Evolutionary conservation across 1,140 invertebrate genomes (phyloP).

Genomic region (Steinernema khuongi): DNA sequence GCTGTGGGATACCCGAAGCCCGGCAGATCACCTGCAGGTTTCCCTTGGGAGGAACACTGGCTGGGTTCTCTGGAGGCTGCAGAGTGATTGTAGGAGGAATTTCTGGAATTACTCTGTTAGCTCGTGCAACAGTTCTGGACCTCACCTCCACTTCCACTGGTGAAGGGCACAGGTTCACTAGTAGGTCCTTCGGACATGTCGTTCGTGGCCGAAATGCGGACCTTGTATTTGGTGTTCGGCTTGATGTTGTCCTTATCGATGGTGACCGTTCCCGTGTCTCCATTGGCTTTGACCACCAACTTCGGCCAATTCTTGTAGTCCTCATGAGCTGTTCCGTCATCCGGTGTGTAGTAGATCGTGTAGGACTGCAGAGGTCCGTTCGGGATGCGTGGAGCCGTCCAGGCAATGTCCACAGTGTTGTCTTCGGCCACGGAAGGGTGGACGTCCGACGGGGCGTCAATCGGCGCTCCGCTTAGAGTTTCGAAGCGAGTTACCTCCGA

Average conservation of each 20-base stretch:
- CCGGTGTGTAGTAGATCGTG: conserved; percentile 53
- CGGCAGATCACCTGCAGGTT: conserved; percentile 46
- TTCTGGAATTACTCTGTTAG: conserved; percentile 26
- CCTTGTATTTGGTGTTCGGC: conserved; percentile 50
- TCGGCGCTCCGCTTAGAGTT: conserved; percentile 53
- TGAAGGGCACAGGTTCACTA: conserved; percentile 46
- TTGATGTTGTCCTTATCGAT: conserved; percentile 51
- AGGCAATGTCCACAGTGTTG: conserved; percentile 52
- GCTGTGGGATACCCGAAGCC: conserved; percentile 50
- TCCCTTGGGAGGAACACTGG: conserved; percentile 40
- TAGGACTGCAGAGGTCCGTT: conserved; percentile 49
- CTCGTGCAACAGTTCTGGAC: neutral
- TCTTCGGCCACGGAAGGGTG: conserved; percentile 47
- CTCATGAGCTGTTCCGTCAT: conserved; percentile 45
- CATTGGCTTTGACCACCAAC: conserved; percentile 41
- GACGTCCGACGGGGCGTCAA: conserved; percentile 54
- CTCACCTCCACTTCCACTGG: conserved; percentile 52
- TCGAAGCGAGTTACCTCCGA: conserved; percentile 47
- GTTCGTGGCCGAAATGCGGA: conserved; percentile 53
- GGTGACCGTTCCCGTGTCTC: conserved; percentile 39
- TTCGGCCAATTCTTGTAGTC: conserved; percentile 52
- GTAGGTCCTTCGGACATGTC: conserved; percentile 56
- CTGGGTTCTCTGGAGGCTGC: conserved; percentile 44
- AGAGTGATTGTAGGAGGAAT: conserved; percentile 47
- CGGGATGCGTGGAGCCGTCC: conserved; percentile 48